Base-by-base conservation (phyloP, 92 coral and sea anemone genomes). In the Siderastrea radians region DNA sequence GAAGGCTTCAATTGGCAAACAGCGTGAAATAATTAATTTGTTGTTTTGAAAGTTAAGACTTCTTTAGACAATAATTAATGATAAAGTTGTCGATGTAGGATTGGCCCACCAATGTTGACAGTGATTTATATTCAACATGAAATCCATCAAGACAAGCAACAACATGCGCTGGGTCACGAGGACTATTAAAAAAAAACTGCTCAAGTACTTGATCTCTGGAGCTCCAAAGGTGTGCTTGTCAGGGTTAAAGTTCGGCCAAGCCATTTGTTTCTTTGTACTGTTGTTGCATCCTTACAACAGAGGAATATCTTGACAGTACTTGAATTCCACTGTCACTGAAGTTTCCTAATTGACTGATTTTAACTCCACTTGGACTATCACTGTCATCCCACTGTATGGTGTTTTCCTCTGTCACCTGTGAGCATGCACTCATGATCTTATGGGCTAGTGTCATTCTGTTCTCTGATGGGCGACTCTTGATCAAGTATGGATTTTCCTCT, bases 391-490 rank as follows among this genome's bases (percentile, higher is more conserved):
- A 26, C 26, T 77, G 67, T n/a, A 60, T 74, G 15, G 82, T 47
- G 61, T 84, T 74, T 16, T 10, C 81, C 2, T 84, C 16, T 59
- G 44, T 47, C 49, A 84, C 43, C 48, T 84, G 88, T 16, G 49
- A 62, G 51, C 88, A 74, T 74, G 81, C 1, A 38, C 19, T 84
- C 11, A 60, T 84, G 70, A 74, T 17, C 82, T 74, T 74, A 3
- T 7, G 46, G 10, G 80, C 72, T 63, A 12, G 17, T 6, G 12
- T 19, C 62, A 75, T 17, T 54, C 61, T 63, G 63, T 38, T 17
- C 8, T 84, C 80, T 26, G 72, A 47, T 46, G 88, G 88, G 5
- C 82, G 93, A 61, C 76, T 49, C 12, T 70, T 45, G 52, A 89
- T 38, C 50, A 44, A 15, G 48, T 44, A 78, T 1, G 89, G 89